A percentile compares a stretch with the other conserved stretches of the same genome.
Evolutionary conservation across 1,140 invertebrate species (phyloP).

Genomic region (Tetranychus cinnabarinus): DNA sequence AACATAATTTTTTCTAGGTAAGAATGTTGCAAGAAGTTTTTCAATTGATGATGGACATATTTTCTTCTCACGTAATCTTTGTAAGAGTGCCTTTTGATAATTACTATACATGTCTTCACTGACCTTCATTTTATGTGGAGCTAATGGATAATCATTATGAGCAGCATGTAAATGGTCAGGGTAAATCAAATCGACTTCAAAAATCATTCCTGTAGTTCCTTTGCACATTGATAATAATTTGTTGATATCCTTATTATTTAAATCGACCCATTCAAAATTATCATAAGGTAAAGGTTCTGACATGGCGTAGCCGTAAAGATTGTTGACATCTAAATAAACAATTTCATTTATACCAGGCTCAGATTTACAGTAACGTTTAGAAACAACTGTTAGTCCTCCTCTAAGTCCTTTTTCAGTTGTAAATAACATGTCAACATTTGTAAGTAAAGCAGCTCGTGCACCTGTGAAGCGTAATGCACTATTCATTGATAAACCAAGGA

Average conservation of each 20-base stretch:
- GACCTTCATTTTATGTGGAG: background rate
- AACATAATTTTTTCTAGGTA: background rate
- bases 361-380: background rate
- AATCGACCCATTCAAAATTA: background rate
- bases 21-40: background rate
- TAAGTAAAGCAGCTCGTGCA: background rate
- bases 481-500: background rate
- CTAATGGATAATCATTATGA: background rate
- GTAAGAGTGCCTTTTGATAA: too few relatives aligned
- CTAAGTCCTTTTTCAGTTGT: slow-evolving; percentile 2
- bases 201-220: background rate
- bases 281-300: background rate
- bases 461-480: background rate
- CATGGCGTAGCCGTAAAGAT: background rate
- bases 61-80: too few relatives aligned
- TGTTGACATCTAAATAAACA: background rate
- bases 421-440: background rate
- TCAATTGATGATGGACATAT: background rate
- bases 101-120: background rate
- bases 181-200: background rate
- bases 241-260: background rate
- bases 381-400: background rate
- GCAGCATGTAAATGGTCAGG: background rate
- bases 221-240: background rate
- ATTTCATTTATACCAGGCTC: background rate